Evolutionary conservation across 2,113 vertebrate species (phyloP).

Genomic region (Synodontis membranacea): DNA sequence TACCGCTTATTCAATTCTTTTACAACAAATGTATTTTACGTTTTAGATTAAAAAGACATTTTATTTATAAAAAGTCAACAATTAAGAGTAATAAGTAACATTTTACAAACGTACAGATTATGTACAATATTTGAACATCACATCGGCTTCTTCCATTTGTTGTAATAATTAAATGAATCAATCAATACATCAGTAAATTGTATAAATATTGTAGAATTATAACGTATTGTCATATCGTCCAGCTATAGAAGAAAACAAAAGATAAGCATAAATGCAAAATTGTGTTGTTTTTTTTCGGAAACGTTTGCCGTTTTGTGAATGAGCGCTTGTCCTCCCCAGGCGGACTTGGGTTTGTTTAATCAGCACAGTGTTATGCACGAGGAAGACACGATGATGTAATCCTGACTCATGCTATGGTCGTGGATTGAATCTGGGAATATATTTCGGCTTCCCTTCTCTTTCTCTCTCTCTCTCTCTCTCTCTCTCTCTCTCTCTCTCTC

Average conservation of each 20-base stretch:
- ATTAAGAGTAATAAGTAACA: too few species aligned
- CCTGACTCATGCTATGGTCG: background rate
- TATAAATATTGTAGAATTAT: too few species aligned
- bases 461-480: too few species aligned
- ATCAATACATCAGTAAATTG: too few species aligned
- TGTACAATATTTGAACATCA: too few species aligned
- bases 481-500: background rate
- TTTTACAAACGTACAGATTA: too few species aligned
- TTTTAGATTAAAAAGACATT: too few species aligned
- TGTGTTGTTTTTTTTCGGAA: background rate
- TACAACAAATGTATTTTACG: too few species aligned
- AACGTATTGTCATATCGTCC: background rate
- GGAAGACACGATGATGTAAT: background rate
- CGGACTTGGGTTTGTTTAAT: background rate
- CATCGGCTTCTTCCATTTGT: too few species aligned
- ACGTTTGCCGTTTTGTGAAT: background rate
- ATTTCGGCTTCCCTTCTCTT: background rate
- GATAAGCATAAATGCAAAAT: background rate
- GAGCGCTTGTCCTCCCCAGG: background rate
- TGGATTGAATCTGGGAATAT: background rate
- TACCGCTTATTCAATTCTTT: too few species aligned
- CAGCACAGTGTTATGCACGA: background rate
- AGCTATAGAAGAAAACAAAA: background rate
- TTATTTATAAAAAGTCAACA: too few species aligned
- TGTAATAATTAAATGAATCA: too few species aligned